phyloP scores from a whole-genome alignment of 2,113 vertebrate species.

The Paralichthys olivaceus region DNA sequence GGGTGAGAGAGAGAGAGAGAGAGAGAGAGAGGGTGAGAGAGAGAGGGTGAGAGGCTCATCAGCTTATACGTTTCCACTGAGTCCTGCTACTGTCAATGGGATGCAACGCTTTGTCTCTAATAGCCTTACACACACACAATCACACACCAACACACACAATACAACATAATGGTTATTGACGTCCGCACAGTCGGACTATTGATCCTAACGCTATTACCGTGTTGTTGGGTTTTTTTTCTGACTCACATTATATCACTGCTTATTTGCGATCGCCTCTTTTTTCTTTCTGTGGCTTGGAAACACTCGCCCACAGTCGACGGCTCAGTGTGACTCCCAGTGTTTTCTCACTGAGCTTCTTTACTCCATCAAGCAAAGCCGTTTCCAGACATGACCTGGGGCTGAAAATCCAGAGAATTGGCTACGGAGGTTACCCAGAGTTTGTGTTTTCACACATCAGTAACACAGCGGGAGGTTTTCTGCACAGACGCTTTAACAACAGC shows the following conservation, averaged over 20 bases:
- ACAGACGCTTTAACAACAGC: too few species aligned
- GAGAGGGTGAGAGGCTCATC: not conserved
- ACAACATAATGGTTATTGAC: conserved; percentile 29
- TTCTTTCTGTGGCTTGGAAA: not conserved
- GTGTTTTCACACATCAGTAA: too few species aligned
- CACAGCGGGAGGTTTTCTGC: too few species aligned
- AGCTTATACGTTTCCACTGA: conserved; percentile 1
- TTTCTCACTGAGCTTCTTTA: too few species aligned
- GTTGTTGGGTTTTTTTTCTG: not conserved
- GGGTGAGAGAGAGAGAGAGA: not conserved
- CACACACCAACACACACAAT: conserved; percentile 15
- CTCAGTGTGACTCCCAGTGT: too few species aligned
- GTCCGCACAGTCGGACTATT: conserved; percentile 1
- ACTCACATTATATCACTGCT: not conserved
- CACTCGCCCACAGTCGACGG: too few species aligned
- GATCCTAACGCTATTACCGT: not conserved
- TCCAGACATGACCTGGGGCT: too few species aligned
- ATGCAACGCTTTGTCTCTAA: conserved; percentile 31
- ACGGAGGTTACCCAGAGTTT: too few species aligned
- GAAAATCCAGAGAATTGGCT: too few species aligned
- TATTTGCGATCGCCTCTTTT: not conserved
- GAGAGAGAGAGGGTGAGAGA: not conserved
- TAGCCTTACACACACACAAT: not conserved
- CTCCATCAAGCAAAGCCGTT: too few species aligned
- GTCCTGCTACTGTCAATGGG: conserved; percentile 24